Conservation (phyloP, 2,113 vertebrate species). For the Carassius carassius region DNA sequence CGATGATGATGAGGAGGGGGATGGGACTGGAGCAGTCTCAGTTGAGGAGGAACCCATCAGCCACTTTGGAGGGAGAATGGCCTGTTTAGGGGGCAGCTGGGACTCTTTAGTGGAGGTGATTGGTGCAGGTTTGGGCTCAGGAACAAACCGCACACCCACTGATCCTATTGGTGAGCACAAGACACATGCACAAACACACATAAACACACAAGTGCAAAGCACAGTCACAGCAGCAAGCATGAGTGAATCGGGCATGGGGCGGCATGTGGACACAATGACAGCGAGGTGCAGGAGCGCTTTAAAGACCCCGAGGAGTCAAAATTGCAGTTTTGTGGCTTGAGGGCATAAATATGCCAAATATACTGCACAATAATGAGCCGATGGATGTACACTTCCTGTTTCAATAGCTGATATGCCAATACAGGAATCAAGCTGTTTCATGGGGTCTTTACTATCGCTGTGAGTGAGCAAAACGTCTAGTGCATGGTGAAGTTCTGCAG, state of each 20-base stretch:
- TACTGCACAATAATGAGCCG: neutral
- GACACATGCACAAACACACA: slow-evolving; percentile 40
- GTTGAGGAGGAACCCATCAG: slow-evolving; percentile 60
- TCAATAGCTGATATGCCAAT: too few species aligned
- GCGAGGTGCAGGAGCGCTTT: neutral
- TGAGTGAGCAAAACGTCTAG: neutral
- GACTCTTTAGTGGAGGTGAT: slow-evolving; percentile 68
- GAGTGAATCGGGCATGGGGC: neutral
- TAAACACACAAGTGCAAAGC: slow-evolving; percentile 34
- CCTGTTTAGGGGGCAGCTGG: slow-evolving; percentile 70
- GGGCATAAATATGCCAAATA: neutral
- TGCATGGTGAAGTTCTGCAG: neutral
- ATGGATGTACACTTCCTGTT: neutral
- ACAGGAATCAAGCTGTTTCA: neutral
- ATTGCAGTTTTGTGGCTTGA: neutral
- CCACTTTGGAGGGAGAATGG: slow-evolving; percentile 86
- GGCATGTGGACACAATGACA: neutral
- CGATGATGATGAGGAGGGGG: slow-evolving; percentile 65
- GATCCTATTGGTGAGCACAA: slow-evolving; percentile 74
- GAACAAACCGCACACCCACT: slow-evolving; percentile 70
- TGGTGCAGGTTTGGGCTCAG: slow-evolving; percentile 67
- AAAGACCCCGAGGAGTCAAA: neutral
- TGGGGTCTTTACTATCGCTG: neutral
- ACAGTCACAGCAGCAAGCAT: slow-evolving; percentile 2
- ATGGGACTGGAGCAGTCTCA: slow-evolving; percentile 61